These are phyloP conservation scores for Megaceryle alcyon DNA, from an alignment of 2,797 vertebrate species.

Conservation along the genomic window DNA sequence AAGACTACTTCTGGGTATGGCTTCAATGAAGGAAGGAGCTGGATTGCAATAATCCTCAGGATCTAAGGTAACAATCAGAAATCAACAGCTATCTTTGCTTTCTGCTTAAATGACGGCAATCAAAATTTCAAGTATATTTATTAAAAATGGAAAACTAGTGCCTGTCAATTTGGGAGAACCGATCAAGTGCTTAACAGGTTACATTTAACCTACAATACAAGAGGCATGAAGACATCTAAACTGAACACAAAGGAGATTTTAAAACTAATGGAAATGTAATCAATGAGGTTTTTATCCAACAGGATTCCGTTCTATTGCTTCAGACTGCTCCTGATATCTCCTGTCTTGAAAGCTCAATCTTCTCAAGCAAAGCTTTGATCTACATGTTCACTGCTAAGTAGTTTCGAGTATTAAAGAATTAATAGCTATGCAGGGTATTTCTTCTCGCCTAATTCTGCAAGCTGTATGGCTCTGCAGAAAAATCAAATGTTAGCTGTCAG, in stretches of 20 bases:
- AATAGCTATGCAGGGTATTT: conserved; percentile 34
- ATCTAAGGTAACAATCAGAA: not conserved
- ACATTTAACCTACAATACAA: conserved; percentile 5
- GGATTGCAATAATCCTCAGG: not conserved
- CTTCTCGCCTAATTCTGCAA: not conserved
- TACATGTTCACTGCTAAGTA: conserved; percentile 41
- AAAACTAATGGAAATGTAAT: conserved; percentile 45
- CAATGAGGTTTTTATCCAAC: not conserved
- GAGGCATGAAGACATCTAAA: not conserved
- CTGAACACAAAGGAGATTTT: conserved; percentile 40
- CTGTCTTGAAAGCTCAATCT: conserved; percentile 26
- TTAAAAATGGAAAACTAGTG: not conserved
- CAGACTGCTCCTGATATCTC: not conserved
- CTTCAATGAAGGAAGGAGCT: not conserved
- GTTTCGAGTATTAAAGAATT: conserved; percentile 59
- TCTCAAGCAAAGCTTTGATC: conserved; percentile 67
- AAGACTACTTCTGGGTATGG: not conserved
- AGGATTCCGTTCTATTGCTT: not conserved
- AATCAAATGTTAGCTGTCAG: conserved; percentile 44
- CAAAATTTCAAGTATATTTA: not conserved
- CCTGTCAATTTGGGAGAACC: not conserved
- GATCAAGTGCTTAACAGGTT: not conserved
- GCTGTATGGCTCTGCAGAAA: not conserved
- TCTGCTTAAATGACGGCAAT: not conserved
- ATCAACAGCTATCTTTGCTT: not conserved